Evolutionary conservation across 2,888 invertebrate species (phyloP), one percentile per base, ranked within the genome.

Genomic region (Ornithoptera priamus): DNA sequence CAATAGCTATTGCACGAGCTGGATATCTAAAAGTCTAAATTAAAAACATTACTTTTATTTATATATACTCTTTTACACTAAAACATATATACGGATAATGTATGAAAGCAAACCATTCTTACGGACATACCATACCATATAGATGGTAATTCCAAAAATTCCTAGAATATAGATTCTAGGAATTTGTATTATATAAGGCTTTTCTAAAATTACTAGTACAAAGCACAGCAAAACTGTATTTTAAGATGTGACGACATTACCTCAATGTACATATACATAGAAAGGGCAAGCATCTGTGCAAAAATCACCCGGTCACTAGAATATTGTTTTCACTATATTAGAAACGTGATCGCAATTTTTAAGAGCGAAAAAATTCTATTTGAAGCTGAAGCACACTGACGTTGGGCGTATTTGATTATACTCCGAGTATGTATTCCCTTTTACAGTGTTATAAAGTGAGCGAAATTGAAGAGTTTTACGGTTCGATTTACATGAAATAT

Each of bases 271-370:
- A 84, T 87, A 85, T 30, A 87, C 85, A 88, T 86, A 81, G 85
- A 85, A 85, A 88, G 88, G 90, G 89, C 88, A 84, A 85, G 84
- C 91, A 90, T 89, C 89, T 92, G 92, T 85, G 87, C 87, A 82
- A 86, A 85, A 91, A 91, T 92, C 92, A 92, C 87, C 91, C 92
- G 93, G 93, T 93, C 93, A 93, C 93, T 93, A 91, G 93, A 91
- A 93, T 93, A 93, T 93, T 93, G 93, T 93, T 93, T 93, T 93
- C 93, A 93, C 93, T 93, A 92, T 93, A 93, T 93, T 93, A 93
- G 93, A 93, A 87, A 93, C 93, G 93, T 93, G 93, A 87, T 88
- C 90, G 93, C 91, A 87, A 93, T 93, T 93, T 92, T 93, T 91
- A 92, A 92, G 89, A 85, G 88, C 85, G 85, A 90, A 92, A 91